Evolutionary conservation across 2,113 vertebrate species (phyloP).

Genomic region (Rhinolophus ferrumequinum): DNA sequence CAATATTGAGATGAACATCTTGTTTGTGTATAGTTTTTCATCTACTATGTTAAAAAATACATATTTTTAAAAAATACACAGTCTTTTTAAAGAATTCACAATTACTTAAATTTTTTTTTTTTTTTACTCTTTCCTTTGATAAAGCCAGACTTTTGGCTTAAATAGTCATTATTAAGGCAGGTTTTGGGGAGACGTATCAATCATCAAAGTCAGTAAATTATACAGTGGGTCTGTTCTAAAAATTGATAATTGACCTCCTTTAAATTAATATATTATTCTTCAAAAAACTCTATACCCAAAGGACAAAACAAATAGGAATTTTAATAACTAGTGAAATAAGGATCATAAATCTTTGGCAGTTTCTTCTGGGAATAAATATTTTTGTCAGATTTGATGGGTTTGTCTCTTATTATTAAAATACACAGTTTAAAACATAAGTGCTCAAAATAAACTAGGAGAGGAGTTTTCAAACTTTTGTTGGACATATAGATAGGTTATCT

Average conservation of each 20-base stretch:
- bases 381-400: constrained; percentile 57
- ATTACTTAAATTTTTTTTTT: background rate
- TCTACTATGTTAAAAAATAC: background rate
- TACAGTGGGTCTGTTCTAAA: constrained; percentile 49
- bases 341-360: constrained; percentile 49
- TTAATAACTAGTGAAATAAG: constrained; percentile 64
- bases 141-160: background rate
- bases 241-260: constrained; percentile 47
- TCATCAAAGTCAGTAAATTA: constrained; percentile 47
- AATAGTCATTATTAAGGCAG: constrained; percentile 29
- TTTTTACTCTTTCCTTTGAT: constrained; percentile 14
- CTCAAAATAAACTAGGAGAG: background rate
- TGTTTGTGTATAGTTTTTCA: background rate
- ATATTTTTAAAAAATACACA: background rate
- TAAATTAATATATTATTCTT: constrained; percentile 70
- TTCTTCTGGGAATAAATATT: constrained; percentile 64
- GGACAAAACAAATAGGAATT: constrained; percentile 58
- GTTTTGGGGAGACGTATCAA: background rate
- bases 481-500: background rate
- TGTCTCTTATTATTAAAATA: constrained; percentile 24
- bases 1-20: background rate
- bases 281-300: constrained; percentile 53
- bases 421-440: constrained; percentile 7
- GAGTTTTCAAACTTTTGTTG: background rate
- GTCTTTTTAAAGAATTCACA: background rate